Evolutionary conservation across 1,140 invertebrate genomes (phyloP), one percentile per base, ranked within the genome.

Genomic region (Myzus persicae): DNA sequence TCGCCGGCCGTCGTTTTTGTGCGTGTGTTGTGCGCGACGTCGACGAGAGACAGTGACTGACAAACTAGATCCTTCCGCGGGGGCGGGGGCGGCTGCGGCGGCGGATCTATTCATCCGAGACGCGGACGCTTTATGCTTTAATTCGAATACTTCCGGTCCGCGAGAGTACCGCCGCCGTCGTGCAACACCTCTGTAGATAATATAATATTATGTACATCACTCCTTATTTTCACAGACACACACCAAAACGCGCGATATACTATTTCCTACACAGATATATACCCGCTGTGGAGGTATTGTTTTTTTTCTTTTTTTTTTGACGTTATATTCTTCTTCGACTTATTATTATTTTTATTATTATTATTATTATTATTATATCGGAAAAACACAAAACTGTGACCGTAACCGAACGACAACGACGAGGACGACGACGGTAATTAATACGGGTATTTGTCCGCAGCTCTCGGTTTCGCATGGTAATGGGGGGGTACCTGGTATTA

Each of bases 101-200:
- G 76, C 81, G 81, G 67, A 20, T 40, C 91, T 93, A 93, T 93
- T 93, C 91, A 93, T 93, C 91, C 91, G 91, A 93, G 46, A 93
- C 91, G 91, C 81, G 76, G 91, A 85, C 91, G 36, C 91, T 85
- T 84, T 84, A 93, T 84, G 91, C 76, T 93, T 93, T 93, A 93
- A 93, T 93, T 93, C 81, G 91, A 93, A 93, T 93, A 93, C 91
- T 93, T 93, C 91, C 91, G 91, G 91, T 90, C 89, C 89, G 89
- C 89, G 89, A 38, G 89, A 36, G 88, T 22, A 38, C 87, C 46
- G 46, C 48, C 31, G 11, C 24, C 11, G 87, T 38, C n/a, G 87
- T 48, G 36, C 31, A 76, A 76, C 59, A 76, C 59, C 59, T 76
- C 59, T 18, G 42, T 42, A 84, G 31, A 76, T 84, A 84, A 40